Evolutionary conservation across 2,888 invertebrate species (phyloP), one percentile per base, ranked within the genome.

Genomic region (Philereme vetulata): DNA sequence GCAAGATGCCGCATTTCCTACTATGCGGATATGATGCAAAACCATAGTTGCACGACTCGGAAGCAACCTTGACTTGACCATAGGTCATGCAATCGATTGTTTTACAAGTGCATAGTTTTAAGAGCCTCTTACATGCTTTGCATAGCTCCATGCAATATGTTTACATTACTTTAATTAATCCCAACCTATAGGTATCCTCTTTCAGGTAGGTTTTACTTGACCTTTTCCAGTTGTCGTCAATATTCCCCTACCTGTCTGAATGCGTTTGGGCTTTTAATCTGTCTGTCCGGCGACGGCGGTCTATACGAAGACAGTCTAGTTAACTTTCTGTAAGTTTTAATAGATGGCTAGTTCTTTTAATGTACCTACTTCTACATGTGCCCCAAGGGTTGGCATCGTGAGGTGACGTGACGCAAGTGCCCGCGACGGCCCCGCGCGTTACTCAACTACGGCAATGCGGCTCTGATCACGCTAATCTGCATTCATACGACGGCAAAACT

Each of bases 381-480:
- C 38, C 56, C 32, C 35, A 44, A 50, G 59, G 57, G 62, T 56
- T 58, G 49, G 62, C 59, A 66, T 59, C 57, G 58, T 69, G 63
- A 45, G 45, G 64, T 73, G 74, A 45, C 48, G 64, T 73, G 74
- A 71, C 75, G 79, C 81, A 71, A 72, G 67, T 61, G 68, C 77
- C 76, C 75, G 80, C 78, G 67, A 70, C 71, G 69, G 70, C 70
- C 69, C 70, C 65, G 64, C 74, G 70, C 72, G 74, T 81, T 81
- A 77, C 77, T 75, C 77, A 82, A 85, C 81, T 78, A 71, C 85
- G 72, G 85, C 87, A 86, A 77, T 88, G 86, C 86, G 83, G 79
- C 73, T 75, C 72, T 72, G 74, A 80, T 79, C 84, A 84, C 80
- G 82, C 84, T 78, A 84, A 82, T 83, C 82, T 83, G 76, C 81